Conservation (phyloP, 1,140 invertebrate genomes). For the Muscidifurax raptorellus region DNA sequence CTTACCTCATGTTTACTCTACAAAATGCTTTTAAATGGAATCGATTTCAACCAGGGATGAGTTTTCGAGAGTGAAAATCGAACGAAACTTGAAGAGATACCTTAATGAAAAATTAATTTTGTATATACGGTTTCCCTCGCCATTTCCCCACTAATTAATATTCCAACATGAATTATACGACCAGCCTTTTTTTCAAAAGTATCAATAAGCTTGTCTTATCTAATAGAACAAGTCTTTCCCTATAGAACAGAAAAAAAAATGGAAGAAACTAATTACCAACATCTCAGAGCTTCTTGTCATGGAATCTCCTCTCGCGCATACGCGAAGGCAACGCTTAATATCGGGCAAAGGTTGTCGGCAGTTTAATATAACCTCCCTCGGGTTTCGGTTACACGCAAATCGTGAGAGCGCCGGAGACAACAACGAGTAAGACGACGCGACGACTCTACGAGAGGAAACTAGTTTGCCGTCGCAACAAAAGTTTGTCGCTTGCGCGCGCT, state of each 20-base stretch:
- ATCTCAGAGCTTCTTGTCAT: not conserved
- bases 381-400: constrained; percentile 15
- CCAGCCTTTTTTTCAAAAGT: no score
- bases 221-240: no score
- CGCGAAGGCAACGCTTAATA: not conserved
- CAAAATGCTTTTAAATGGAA: no score
- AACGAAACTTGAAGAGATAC: no score
- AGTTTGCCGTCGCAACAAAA: not conserved
- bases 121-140: no score
- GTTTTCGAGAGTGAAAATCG: no score
- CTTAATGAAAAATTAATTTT: no score
- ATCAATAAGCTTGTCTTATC: no score
- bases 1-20: no score
- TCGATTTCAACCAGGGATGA: no score
- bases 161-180: no score
- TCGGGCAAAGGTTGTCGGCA: not conserved
- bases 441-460: not conserved
- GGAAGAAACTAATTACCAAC: not conserved
- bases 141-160: no score
- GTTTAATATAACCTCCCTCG: not conserved
- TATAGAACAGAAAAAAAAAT: not conserved
- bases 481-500: not conserved
- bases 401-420: not conserved
- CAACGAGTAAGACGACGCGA: not conserved
- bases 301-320: not conserved